Conservation (phyloP, 2,113 vertebrate genomes). For the Merops nubicus region DNA sequence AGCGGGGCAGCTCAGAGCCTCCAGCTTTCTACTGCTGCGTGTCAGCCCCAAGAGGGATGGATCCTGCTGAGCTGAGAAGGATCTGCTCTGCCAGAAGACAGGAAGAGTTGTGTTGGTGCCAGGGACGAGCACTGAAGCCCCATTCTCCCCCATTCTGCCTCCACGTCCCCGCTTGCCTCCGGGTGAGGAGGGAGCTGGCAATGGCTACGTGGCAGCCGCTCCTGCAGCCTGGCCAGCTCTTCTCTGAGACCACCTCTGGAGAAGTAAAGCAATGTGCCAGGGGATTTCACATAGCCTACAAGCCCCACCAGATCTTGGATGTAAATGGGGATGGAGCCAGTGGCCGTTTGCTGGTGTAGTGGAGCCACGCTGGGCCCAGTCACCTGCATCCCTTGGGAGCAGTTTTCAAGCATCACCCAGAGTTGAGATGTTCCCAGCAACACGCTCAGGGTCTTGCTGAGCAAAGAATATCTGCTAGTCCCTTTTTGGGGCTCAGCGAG, state of each 20-base stretch:
- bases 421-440: not conserved
- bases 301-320: not conserved
- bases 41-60: not conserved
- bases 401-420: fast-evolving
- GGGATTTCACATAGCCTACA: not conserved
- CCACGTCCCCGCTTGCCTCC: fast-evolving
- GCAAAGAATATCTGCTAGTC: not conserved
- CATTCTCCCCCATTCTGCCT: not conserved
- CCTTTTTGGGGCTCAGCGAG: not conserved
- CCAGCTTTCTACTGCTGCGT: not conserved
- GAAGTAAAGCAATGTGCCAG: not conserved
- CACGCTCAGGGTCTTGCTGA: not conserved
- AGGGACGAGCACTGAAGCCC: not conserved
- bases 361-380: not conserved
- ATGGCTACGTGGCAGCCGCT: fast-evolving
- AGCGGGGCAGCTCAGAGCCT: fast-evolving
- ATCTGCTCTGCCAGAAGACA: not conserved
- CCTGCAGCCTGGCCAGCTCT: not conserved
- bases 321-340: not conserved
- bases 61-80: not conserved
- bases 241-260: not conserved
- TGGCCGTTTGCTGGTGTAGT: not conserved
- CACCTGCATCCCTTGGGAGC: not conserved
- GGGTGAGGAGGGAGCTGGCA: not conserved
- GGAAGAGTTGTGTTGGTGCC: not conserved